Base-by-base conservation (phyloP, 2,797 vertebrate genomes). In the Malurus splendens region DNA sequence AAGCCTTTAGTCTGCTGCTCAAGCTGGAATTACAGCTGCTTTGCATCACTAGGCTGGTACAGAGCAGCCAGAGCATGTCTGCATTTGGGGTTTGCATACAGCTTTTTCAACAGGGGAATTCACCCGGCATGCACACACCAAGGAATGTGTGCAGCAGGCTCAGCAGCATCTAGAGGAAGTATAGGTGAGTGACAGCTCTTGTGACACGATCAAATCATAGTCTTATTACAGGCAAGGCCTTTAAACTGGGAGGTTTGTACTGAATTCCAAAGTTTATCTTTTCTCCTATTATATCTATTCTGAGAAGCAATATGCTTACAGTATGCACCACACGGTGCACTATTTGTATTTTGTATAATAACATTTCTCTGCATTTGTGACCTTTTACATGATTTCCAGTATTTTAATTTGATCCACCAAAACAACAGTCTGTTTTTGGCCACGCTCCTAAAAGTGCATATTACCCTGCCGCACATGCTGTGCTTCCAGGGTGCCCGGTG, bases 391-490 rank as follows among this genome's bases (percentile, higher is more conserved):
- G 2, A 64, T 57, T 84, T 73, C 54, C 75, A 60, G 14, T 42
- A 30, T 41, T 90, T 73, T 51, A 44, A 19, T 82, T 54, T 4
- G 4, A 39, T 18, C 18, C 51, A 14, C 27, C 20, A 12, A 72
- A 44, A 45, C 23, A 44, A 24, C 14, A 11, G 59, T 0, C 2
- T 9, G 36, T 28, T 55, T 65, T 33, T 3, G 9, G 44, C n/a
- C 14, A 51, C 0, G 1, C 19, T 64, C 32, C 55, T 22, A 17
- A 30, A 17, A 33, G 6, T 2, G 11, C 2, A 3, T 3, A 0
- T 55, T 50, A 27, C 1, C 3, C 11, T 36, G 48, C 44, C 3
- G 3, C 22, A 4, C 33, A 4, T 5, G 1, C 52, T 45, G 39
- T 2, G 1, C 36, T 50, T 67, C 56, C 41, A 22, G 52, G 12